Evolutionary conservation across 2,888 invertebrate species (phyloP), one percentile per base, ranked within the genome.

Genomic region (Macrophya alboannulata): DNA sequence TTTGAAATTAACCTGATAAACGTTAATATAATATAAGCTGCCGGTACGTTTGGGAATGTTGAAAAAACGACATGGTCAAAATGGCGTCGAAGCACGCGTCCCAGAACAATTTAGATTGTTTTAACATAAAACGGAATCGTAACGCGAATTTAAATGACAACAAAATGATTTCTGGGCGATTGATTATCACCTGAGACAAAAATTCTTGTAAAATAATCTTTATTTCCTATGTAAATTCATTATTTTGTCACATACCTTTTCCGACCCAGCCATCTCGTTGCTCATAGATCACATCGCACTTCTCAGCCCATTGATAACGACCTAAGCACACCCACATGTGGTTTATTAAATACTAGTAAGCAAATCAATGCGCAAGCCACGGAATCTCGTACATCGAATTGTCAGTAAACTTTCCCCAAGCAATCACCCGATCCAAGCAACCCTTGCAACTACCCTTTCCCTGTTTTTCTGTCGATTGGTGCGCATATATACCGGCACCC

Each of bases 251-350:
- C 89, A 85, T 87, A 89, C 89, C 88, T 84, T 86, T 84, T 86
- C 87, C 85, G 88, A 85, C 84, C 88, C 88, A 87, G 88, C 88
- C 89, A 89, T 89, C 84, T 89, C 88, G 88, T 68, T 82, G 87
- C 87, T 86, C 85, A 86, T 85, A 85, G 86, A 87, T 86, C 88
- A 87, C 89, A 89, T 89, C 87, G 86, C 88, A 87, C 87, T 76
- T 86, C 84, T 86, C 87, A 86, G 55, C 87, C 86, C 86, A 87
- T 86, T 62, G 68, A 84, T 84, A 84, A 76, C 45, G 85, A 84
- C 72, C 84, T 31, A 43, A 83, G 45, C 62, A 83, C 83, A 45
- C 76, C 74, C 84, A 76, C 84, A 45, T 51, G 74, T 72, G 40
- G 55, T 55, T 62, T 21, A 40, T 17, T n/a, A 9, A 59, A 43